Base-by-base conservation (phyloP, 2,888 invertebrate species). In the Tetramorium bicarinatum region DNA sequence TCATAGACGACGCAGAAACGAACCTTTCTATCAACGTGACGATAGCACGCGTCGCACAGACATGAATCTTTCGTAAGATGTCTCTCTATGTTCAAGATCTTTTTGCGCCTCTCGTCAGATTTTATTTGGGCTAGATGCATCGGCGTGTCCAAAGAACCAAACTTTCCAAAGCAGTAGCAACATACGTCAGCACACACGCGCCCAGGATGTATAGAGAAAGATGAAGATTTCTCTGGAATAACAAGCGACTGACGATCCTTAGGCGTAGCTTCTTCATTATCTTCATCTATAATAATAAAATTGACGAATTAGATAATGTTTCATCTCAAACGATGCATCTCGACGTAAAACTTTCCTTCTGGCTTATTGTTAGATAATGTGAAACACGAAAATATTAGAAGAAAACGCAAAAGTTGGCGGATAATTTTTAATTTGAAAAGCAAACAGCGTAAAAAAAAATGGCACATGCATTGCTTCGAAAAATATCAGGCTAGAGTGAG, bases 101-200 rank as follows among this genome's bases (percentile, higher is more conserved):
- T 97, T 93, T 97, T 97, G 94, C 98, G 97, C n/a, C 97, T 95
- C 84, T 98, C 98, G 0, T 96, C 95, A 76, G 97, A 97, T 91
- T 98, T 98, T 94, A 98, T 97, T 95, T 98, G 98, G 0, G 98
- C 98, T 75, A 98, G 97, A 93, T 98, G 98, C 95, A 98, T 98
- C 0, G 98, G 98, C 0, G 98, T 98, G 92, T 98, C 98, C 87
- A 98, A 97, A 0, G 97, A 96, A 0, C 98, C 98, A 91, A 98
- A 98, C 95, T 98, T 98, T 13, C 98, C 98, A 82, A 97, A 97
- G 93, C 98, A 98, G 94, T 98, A 98, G 92, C 97, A 97, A 93
- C 98, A 98, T 91, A 98, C 98, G 95, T 98, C 98, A 94, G 97
- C 97, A 93, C 98, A 98, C 74, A 98, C 95, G 13, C 98, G 95